These are phyloP conservation scores for Spisula subtruncata DNA, from an alignment of 2,888 invertebrate species.

Conservation along the genomic window DNA sequence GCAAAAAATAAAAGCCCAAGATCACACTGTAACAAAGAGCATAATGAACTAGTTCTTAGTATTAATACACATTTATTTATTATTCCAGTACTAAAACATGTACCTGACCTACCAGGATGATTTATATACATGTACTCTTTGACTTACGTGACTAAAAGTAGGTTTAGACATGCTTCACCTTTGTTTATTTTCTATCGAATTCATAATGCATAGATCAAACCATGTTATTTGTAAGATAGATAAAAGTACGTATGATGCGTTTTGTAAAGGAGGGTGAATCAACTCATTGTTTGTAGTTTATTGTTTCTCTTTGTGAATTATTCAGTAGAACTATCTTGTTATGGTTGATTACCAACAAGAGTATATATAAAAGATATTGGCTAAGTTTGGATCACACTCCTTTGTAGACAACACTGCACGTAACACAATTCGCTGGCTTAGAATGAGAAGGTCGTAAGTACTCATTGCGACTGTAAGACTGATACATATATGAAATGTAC, in stretches of 20 bases:
- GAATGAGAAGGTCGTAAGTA: no score
- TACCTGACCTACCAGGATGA: no score
- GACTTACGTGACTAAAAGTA: no score
- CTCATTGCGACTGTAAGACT: no score
- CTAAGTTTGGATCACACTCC: not conserved
- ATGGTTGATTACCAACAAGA: not conserved
- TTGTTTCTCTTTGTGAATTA: constrained; percentile 57
- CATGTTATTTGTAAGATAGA: constrained; percentile 35
- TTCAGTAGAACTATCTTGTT: constrained; percentile 33
- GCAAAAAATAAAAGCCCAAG: no score
- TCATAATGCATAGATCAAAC: constrained; percentile 50
- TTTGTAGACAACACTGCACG: not conserved
- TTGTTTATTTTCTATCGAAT: constrained; percentile 10
- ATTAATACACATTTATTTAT: no score
- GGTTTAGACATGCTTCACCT: not conserved
- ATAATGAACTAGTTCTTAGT: no score
- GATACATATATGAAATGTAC: no score
- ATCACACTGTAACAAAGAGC: no score
- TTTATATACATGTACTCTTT: no score
- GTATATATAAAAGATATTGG: not conserved
- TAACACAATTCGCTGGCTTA: no score
- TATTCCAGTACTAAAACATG: no score
- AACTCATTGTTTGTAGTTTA: constrained; percentile 52
- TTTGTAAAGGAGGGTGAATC: constrained; percentile 65
- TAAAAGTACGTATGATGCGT: constrained; percentile 49